Conservation (phyloP, 2,113 vertebrate genomes). For the Pleuronectes platessa region DNA sequence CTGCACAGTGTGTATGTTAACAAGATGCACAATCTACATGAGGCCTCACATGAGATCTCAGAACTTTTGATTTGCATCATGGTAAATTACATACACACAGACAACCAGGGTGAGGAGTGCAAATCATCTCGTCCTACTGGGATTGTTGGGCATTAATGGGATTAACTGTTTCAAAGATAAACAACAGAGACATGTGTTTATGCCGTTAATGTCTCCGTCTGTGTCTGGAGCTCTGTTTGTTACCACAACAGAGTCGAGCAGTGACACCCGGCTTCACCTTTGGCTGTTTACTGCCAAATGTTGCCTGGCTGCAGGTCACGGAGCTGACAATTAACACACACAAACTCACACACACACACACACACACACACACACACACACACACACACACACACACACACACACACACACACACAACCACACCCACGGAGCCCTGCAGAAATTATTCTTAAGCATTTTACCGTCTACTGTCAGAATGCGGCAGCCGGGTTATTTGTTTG, state of each 20-base stretch:
- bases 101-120: not conserved
- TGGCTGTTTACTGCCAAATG: constrained; percentile 59
- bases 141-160: not conserved
- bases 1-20: not conserved
- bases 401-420: not conserved
- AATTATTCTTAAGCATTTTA: constrained; percentile 48
- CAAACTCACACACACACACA: constrained; percentile 5
- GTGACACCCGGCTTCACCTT: constrained; percentile 51
- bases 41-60: not conserved
- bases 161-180: constrained; percentile 22
- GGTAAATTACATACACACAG: not conserved
- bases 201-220: constrained; percentile 32
- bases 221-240: constrained; percentile 47
- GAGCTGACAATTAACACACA: constrained; percentile 36
- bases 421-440: not conserved
- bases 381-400: not conserved
- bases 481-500: constrained; percentile 42
- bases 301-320: constrained; percentile 32
- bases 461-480: constrained; percentile 69
- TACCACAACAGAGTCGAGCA: constrained; percentile 44
- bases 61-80: not conserved
- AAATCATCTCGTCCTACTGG: not conserved
- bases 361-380: not conserved
- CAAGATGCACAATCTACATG: too few species aligned
- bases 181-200: constrained; percentile 47